Percentiles rank a stretch among this genome's conserved stretches.
These are phyloP conservation scores for Microctonus brassicae DNA, from an alignment of 2,888 invertebrate genomes.

Conservation along the genomic window DNA sequence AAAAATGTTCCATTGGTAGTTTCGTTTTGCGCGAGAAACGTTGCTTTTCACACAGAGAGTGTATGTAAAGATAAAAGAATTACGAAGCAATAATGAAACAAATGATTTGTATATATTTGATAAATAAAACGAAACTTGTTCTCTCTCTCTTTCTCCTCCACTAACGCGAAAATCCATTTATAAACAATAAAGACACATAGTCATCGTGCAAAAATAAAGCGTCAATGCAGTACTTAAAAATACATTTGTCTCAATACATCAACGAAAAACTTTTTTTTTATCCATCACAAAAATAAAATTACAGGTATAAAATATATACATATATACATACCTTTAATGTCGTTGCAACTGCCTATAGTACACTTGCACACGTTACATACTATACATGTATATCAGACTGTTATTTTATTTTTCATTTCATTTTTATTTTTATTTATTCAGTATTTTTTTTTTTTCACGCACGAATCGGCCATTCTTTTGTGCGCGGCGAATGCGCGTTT, in stretches of 20 bases:
- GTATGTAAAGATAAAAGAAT: neutral
- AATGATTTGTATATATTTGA: no score
- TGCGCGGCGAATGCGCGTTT: constrained; percentile 40
- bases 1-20: constrained; percentile 28
- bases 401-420: neutral
- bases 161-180: no score
- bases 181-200: neutral
- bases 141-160: no score
- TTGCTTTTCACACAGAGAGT: neutral
- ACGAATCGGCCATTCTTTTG: constrained; percentile 39
- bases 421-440: no score
- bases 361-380: neutral
- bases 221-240: neutral
- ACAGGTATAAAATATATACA: constrained; percentile 8
- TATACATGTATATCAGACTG: neutral
- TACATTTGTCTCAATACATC: neutral
- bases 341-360: constrained; percentile 26
- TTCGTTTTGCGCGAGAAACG: neutral
- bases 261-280: neutral
- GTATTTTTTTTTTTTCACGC: constrained; percentile 32
- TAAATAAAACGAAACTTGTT: no score
- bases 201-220: neutral
- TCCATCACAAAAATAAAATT: neutral
- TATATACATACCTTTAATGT: constrained; percentile 14
- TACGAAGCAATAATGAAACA: no score